Evolutionary conservation across 2,888 invertebrate species (phyloP), one percentile per base, ranked within the genome.

Genomic region (Philopedon plagiatum): DNA sequence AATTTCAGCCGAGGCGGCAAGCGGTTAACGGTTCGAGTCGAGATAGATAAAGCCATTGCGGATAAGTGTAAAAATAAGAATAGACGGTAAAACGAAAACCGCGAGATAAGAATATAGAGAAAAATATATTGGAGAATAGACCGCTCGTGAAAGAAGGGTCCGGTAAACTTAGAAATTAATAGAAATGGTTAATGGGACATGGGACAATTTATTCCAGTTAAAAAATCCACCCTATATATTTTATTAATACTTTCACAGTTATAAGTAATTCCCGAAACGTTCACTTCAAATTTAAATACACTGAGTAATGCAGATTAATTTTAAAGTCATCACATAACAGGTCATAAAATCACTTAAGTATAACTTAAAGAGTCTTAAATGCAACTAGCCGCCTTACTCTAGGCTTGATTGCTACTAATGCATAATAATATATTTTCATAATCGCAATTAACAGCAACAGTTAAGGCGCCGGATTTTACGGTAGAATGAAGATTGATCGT

Each of bases 1-100:
- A 72, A 72, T 72, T 67, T 63, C 72, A 72, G 72, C 57, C 69
- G 15, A 26, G 46, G 39, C 58, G 54, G 34, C 46, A 26, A 54
- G 58, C 54, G 64, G 71, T 64, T 71, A 60, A 49, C 44, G 60
- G 41, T 13, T 51, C 26, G 23, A 65, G 57, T 46, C 23, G 49
- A 44, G 46, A 58, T 29, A 61, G 68, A 68, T 68, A 60, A 64
- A 39, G 64, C 39, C 19, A 18, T 54, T 64, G 29, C n/a, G 64
- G 62, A 64, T 64, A 41, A 29, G 62, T 49, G 41, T 49, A 49
- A 34, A 62, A 62, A 62, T 46, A 49, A 62, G 21, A 44, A 44
- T 13, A 49, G 46, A 19, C 19, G 34, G 13, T 11, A 2, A n/a
- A n/a, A 19, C 29, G 26, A 37, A 44, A 26, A 44, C 18, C 15